These are phyloP conservation scores for Branchipolynoe longqiensis DNA, from an alignment of 2,888 invertebrate species.

Conservation along the genomic window DNA sequence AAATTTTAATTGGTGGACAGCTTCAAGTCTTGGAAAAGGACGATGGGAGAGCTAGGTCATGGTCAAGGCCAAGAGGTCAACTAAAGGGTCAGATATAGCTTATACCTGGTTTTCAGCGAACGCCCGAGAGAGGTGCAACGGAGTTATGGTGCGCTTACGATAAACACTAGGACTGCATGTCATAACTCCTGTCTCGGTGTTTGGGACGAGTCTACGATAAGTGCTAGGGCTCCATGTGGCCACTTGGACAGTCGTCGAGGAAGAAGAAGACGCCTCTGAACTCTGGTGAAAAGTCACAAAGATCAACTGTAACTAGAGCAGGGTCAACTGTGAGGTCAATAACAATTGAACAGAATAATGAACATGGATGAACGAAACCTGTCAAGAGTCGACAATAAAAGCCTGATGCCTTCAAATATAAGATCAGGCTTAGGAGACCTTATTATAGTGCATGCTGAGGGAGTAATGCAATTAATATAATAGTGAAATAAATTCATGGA, in stretches of 20 bases:
- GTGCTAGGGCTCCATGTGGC: too few species aligned
- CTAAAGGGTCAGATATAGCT: not conserved
- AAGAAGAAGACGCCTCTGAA: not conserved
- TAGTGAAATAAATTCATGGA: too few species aligned
- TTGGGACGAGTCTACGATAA: too few species aligned
- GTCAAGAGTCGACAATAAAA: not conserved
- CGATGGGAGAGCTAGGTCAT: not conserved
- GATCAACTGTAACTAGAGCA: not conserved
- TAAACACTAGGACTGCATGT: not conserved
- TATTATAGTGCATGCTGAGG: too few species aligned
- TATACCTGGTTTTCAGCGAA: slow-evolving; percentile 9
- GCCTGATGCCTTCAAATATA: not conserved
- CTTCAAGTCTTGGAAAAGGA: not conserved
- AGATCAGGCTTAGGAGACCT: too few species aligned
- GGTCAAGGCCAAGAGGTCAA: slow-evolving; percentile 7
- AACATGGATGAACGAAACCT: too few species aligned
- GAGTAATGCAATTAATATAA: too few species aligned
- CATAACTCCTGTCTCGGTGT: not conserved
- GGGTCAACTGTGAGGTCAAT: not conserved
- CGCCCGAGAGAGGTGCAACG: not conserved
- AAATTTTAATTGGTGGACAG: not conserved
- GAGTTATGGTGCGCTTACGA: not conserved
- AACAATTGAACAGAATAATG: not conserved
- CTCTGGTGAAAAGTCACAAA: slow-evolving; percentile 4
- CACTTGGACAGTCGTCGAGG: not conserved